phyloP scores from a whole-genome alignment of 30 jellyfish, hydroid and myxozoan genomes.

The Hydra vulgaris region DNA sequence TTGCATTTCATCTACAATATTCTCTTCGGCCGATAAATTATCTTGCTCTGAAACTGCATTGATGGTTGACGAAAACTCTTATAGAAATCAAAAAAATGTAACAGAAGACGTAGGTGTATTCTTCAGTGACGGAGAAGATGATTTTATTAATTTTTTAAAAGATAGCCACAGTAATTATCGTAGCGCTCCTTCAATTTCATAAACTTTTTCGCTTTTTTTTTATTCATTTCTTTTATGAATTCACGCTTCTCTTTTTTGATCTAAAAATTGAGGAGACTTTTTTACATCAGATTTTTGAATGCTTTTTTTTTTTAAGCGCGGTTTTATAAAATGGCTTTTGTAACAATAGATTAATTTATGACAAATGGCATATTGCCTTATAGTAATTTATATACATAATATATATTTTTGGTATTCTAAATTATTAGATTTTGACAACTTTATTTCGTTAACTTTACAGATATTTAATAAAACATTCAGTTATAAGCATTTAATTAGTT shows the following conservation, averaged over 20 bases:
- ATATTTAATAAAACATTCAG: too few relatives aligned
- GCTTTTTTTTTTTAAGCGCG: neutral
- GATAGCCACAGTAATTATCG: neutral
- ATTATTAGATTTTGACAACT: too few relatives aligned
- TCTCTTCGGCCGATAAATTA: neutral
- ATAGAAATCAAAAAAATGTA: neutral
- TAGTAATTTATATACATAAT: too few relatives aligned
- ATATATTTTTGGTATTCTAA: too few relatives aligned
- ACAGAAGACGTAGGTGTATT: neutral
- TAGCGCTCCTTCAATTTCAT: neutral
- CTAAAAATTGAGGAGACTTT: too few relatives aligned
- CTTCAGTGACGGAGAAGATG: conserved; percentile 3
- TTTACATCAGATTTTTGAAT: neutral
- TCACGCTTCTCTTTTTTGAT: too few relatives aligned
- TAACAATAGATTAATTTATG: too few relatives aligned
- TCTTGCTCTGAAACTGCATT: neutral
- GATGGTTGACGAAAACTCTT: neutral
- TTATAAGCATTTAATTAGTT: too few relatives aligned
- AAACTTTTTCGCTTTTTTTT: too few relatives aligned
- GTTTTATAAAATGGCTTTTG: neutral
- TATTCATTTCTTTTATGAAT: too few relatives aligned
- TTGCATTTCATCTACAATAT: neutral
- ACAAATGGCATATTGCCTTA: neutral
- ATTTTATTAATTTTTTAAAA: neutral
- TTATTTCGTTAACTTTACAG: neutral